phyloP scores from a whole-genome alignment of 2,888 invertebrate species.

The Dioctria rufipes region DNA sequence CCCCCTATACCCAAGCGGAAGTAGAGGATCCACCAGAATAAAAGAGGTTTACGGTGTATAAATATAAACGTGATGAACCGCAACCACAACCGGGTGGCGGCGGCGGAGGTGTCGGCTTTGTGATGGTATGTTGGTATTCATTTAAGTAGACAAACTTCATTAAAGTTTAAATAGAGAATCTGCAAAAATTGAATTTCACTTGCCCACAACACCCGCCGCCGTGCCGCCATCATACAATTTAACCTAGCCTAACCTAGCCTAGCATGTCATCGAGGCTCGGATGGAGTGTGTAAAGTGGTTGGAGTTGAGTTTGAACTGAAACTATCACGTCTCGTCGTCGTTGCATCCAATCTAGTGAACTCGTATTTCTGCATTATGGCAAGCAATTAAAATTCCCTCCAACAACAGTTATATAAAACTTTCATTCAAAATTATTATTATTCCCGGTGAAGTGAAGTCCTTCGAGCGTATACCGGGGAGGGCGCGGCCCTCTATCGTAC shows the following conservation, averaged over 20 bases:
- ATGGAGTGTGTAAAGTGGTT: background rate
- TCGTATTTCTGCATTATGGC: constrained; percentile 28
- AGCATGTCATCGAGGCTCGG: background rate
- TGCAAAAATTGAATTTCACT: constrained; percentile 33
- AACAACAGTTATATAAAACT: constrained; percentile 31
- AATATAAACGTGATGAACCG: no score
- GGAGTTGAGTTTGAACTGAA: background rate
- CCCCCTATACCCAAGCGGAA: no score
- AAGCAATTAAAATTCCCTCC: constrained; percentile 47
- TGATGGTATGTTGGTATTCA: background rate
- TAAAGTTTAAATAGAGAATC: constrained; percentile 17
- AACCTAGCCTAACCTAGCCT: no score
- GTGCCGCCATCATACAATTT: background rate
- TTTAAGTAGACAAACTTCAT: constrained; percentile 39
- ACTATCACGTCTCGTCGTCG: background rate
- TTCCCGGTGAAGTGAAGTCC: background rate
- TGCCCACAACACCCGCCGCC: background rate
- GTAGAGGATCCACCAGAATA: no score
- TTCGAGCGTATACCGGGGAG: background rate
- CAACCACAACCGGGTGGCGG: no score
- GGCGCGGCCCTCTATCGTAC: background rate
- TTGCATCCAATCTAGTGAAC: background rate
- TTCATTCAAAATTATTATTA: constrained; percentile 43
- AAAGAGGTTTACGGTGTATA: no score
- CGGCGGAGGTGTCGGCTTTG: background rate